Percentiles rank a stretch among this genome's conserved stretches.
phyloP scores from a whole-genome alignment of 1,140 invertebrate genomes.

The Anthonomus grandis region DNA sequence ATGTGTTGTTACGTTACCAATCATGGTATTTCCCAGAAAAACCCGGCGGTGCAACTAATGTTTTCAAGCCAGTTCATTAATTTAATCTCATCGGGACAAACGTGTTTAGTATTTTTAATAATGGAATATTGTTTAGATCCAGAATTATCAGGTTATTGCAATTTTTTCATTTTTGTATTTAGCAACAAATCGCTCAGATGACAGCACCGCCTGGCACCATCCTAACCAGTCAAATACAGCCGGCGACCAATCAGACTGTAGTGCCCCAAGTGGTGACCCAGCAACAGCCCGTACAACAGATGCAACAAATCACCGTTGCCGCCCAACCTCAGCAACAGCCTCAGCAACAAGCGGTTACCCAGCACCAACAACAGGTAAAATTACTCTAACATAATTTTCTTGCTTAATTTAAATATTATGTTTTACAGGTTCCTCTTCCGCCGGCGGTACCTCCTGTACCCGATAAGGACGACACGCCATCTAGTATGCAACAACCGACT shows the following conservation, averaged over 20 bases:
- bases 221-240: constrained; percentile 48
- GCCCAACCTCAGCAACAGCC: constrained; percentile 40
- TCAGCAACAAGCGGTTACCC: constrained; percentile 37
- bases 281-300: constrained; percentile 48
- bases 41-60: no score
- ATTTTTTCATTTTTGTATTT: constrained; percentile 12
- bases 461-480: constrained; percentile 26
- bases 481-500: constrained; percentile 11
- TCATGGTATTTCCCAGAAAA: no score
- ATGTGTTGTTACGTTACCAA: no score
- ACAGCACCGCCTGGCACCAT: constrained; percentile 51
- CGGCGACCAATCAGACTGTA: constrained; percentile 40
- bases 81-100: no score
- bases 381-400: not conserved
- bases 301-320: constrained; percentile 49
- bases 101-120: no score
- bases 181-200: constrained; percentile 49
- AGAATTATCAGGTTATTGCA: not conserved
- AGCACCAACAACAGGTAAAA: constrained; percentile 1
- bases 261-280: constrained; percentile 39
- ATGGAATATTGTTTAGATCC: not conserved
- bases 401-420: not conserved
- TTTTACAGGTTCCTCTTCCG: constrained; percentile 35
- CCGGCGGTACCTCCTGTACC: constrained; percentile 33
- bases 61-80: no score